These are phyloP conservation scores for Dendrolimus kikuchii DNA, from an alignment of 1,140 invertebrate genomes.

Conservation along the genomic window DNA sequence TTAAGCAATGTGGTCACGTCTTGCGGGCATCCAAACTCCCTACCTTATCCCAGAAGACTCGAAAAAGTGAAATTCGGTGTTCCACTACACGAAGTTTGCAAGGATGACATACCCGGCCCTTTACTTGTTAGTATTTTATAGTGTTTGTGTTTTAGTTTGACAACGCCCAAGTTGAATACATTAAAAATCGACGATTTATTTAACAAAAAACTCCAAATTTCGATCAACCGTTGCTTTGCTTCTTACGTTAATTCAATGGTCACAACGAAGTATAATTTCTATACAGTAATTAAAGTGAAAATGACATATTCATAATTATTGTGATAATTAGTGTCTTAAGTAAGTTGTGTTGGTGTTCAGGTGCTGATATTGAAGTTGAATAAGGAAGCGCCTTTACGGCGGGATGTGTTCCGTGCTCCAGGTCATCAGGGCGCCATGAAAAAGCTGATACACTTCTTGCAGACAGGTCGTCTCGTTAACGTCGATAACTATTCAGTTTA, in stretches of 20 bases:
- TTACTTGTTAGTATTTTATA: conserved; percentile 79
- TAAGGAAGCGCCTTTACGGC: conserved; percentile 93
- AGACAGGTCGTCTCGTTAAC: conserved; percentile 96
- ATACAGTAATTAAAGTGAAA: too few species aligned
- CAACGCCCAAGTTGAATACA: conserved; percentile 8
- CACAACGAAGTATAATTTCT: too few species aligned
- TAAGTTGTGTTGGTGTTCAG: conserved; percentile 59
- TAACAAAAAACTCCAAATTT: not conserved
- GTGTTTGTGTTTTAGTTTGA: conserved; percentile 7
- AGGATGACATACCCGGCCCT: conserved; percentile 93
- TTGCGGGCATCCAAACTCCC: conserved; percentile 81
- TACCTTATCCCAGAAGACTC: conserved; percentile 85
- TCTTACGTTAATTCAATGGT: too few species aligned
- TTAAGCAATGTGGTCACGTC: conserved; percentile 92
- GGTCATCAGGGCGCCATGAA: conserved; percentile 97
- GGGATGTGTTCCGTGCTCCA: conserved; percentile 95
- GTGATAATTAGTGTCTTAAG: not conserved
- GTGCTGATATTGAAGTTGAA: conserved; percentile 94
- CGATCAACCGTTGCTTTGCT: too few species aligned
- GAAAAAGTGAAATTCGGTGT: conserved; percentile 96
- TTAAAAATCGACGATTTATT: not conserved
- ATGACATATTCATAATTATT: too few species aligned
- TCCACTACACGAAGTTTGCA: conserved; percentile 91
- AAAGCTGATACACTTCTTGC: conserved; percentile 94
- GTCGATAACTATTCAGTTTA: conserved; percentile 98